phyloP scores from a whole-genome alignment of 2,113 vertebrate species.

The human (Homo sapiens) region DNA sequence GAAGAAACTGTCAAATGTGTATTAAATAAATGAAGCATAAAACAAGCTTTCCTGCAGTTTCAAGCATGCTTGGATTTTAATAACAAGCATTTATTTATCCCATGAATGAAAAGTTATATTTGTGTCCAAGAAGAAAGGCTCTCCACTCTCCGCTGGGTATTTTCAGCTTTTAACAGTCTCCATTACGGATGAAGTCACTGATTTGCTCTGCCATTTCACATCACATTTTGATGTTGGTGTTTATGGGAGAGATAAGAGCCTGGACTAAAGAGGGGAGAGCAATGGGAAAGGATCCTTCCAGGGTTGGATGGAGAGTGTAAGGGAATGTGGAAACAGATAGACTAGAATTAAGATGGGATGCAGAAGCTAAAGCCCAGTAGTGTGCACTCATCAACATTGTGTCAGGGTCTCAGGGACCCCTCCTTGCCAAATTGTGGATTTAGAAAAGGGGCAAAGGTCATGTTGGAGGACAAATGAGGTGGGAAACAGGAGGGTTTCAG shows the following conservation, averaged over 20 bases:
- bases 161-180: constrained; percentile 8
- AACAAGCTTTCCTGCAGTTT: constrained; percentile 63
- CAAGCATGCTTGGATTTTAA: constrained; percentile 66
- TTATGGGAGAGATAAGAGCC: neutral
- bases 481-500: neutral
- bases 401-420: neutral
- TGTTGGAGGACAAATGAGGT: neutral
- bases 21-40: constrained; percentile 73
- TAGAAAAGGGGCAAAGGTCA: neutral
- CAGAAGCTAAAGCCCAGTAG: neutral
- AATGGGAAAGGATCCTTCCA: neutral
- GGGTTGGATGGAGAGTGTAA: accelerated
- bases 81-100: constrained; percentile 65
- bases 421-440: neutral
- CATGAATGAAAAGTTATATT: constrained; percentile 60
- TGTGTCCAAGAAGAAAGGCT: constrained; percentile 51
- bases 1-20: constrained; percentile 55
- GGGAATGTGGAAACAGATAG: neutral
- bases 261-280: neutral
- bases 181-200: neutral
- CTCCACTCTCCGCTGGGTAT: neutral
- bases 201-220: neutral
- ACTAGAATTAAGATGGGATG: neutral
- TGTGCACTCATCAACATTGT: accelerated
- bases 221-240: neutral